Conservation (phyloP, 2,888 invertebrate genomes). For the Leucophenga maculata region DNA sequence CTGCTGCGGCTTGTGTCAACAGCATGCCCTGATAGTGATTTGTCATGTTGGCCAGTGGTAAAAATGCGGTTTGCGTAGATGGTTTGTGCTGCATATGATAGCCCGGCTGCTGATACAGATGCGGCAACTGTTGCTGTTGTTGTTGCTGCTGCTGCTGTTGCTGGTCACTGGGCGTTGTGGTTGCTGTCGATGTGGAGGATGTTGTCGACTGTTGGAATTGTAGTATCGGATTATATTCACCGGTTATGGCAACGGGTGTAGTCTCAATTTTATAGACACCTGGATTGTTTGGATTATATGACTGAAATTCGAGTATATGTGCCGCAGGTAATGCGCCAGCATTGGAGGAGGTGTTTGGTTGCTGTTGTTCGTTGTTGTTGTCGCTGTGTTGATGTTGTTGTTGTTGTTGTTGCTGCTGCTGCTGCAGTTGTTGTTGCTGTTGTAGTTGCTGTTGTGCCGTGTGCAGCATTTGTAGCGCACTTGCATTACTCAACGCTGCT, state of each 20-base stretch:
- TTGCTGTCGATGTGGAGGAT: slow-evolving; percentile 47
- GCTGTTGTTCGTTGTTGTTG: slow-evolving; percentile 21
- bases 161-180: slow-evolving; percentile 50
- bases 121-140: slow-evolving; percentile 44
- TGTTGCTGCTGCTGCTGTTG: slow-evolving; percentile 44
- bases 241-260: slow-evolving; percentile 72
- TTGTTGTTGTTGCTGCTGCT: slow-evolving; percentile 28
- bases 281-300: slow-evolving; percentile 72
- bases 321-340: slow-evolving; percentile 52
- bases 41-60: slow-evolving; percentile 34
- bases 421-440: slow-evolving; percentile 27
- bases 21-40: slow-evolving; percentile 51
- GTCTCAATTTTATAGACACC: slow-evolving; percentile 72
- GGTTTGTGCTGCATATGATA: slow-evolving; percentile 43
- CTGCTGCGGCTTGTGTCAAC: slow-evolving; percentile 41
- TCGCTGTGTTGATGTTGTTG: neutral
- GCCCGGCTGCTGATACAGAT: slow-evolving; percentile 38
- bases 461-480: neutral
- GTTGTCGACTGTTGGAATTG: slow-evolving; percentile 66
- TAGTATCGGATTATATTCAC: slow-evolving; percentile 71
- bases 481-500: slow-evolving; percentile 11
- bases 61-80: slow-evolving; percentile 39
- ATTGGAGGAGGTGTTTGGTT: neutral
- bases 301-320: slow-evolving; percentile 71
- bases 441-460: slow-evolving; percentile 5